Conservation (phyloP, 2,888 invertebrate genomes). For the Cantharis flavilabris region DNA sequence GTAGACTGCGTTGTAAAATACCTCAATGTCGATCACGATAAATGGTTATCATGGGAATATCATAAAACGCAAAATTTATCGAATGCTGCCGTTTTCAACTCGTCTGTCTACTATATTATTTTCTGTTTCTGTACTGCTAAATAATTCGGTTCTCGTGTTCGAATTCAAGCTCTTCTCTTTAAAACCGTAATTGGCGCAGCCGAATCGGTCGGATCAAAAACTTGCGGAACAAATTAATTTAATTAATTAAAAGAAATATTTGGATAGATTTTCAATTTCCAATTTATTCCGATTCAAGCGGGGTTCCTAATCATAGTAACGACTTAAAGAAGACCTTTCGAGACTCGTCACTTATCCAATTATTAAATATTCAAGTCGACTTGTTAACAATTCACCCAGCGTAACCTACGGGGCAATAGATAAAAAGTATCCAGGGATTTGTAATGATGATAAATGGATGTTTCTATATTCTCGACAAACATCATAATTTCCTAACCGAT, state of each 20-base stretch:
- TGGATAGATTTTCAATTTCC: neutral
- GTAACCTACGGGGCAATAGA: neutral
- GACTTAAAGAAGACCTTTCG: neutral
- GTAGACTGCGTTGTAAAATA: neutral
- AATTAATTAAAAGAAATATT: neutral
- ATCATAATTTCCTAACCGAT: neutral
- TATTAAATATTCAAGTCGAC: neutral
- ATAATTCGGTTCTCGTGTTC: neutral
- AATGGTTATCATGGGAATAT: constrained; percentile 1
- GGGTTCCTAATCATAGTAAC: neutral
- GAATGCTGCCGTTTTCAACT: neutral
- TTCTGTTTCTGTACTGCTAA: neutral
- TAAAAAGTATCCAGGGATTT: neutral
- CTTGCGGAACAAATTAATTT: neutral
- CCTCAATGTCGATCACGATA: neutral
- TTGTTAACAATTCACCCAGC: neutral
- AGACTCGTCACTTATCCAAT: neutral
- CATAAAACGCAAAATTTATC: neutral
- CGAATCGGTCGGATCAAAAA: neutral
- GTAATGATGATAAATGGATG: neutral
- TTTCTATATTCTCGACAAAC: neutral
- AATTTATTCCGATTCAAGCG: neutral
- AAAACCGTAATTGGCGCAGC: neutral
- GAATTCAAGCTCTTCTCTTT: neutral
- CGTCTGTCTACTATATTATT: neutral